These are phyloP conservation scores for Lophius americanus DNA, from an alignment of 2,797 vertebrate genomes.

Conservation along the genomic window DNA sequence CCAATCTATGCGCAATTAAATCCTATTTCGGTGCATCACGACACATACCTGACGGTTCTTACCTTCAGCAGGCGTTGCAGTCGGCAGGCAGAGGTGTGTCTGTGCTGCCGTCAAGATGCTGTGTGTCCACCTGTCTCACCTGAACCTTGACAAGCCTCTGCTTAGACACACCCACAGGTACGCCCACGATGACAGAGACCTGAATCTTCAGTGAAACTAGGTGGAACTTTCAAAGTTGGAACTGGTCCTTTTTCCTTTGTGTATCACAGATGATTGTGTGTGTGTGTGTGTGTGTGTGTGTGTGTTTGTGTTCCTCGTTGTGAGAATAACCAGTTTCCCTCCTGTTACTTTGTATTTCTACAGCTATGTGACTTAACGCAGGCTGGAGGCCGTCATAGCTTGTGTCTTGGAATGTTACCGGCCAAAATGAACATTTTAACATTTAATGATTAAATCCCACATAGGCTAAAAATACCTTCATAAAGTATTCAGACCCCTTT, in stretches of 20 bases:
- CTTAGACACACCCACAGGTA: constrained; percentile 29
- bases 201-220: neutral
- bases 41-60: constrained; percentile 29
- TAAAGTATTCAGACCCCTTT: no score
- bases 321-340: constrained; percentile 55
- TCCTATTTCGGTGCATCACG: neutral
- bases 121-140: constrained; percentile 36
- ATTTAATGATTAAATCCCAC: no score
- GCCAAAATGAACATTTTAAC: neutral
- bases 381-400: neutral
- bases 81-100: constrained; percentile 22
- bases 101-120: constrained; percentile 37
- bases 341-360: neutral
- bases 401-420: constrained; percentile 7
- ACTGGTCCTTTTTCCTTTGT: constrained; percentile 34
- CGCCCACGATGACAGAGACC: constrained; percentile 21
- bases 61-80: constrained; percentile 43
- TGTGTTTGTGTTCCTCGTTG: neutral
- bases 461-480: no score
- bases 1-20: neutral
- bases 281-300: neutral
- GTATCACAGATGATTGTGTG: constrained; percentile 26
- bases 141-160: constrained; percentile 39
- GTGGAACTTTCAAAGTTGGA: no score
- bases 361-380: neutral